Conservation (phyloP, 2,797 vertebrate genomes). For the Lindbergichthys nudifrons region DNA sequence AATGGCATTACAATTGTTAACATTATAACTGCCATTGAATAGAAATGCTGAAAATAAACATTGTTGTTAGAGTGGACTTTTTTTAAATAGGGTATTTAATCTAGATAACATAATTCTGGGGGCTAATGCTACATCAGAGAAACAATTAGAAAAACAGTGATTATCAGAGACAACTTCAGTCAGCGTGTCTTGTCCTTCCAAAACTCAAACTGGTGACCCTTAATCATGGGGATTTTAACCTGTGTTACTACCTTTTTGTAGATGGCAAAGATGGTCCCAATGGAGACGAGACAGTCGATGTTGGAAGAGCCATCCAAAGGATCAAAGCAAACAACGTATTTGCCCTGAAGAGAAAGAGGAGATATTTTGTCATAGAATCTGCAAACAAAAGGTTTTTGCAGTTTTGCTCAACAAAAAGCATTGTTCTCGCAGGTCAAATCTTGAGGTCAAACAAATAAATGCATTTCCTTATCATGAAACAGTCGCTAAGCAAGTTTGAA, state of each 20-base stretch:
- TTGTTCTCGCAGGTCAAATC: background rate
- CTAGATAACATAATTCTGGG: background rate
- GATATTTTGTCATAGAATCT: background rate
- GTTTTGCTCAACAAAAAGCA: background rate
- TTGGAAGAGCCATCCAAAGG: conserved; percentile 96
- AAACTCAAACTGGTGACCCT: background rate
- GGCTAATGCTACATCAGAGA: background rate
- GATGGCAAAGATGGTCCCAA: conserved; percentile 94
- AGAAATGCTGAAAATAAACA: background rate
- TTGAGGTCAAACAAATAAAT: background rate
- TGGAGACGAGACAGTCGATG: conserved; percentile 95
- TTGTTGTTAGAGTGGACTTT: too few species aligned
- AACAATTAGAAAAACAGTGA: background rate
- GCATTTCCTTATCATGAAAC: background rate
- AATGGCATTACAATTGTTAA: background rate
- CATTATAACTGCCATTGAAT: background rate
- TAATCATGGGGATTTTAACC: background rate
- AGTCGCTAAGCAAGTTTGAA: too few species aligned
- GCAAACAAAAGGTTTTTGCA: background rate
- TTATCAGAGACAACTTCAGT: background rate
- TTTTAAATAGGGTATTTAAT: too few species aligned
- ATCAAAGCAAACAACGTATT: conserved; percentile 95
- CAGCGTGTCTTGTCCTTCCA: background rate
- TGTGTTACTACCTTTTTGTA: conserved; percentile 85
- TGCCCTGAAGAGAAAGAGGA: conserved; percentile 83